Base-by-base conservation (phyloP, 1,140 invertebrate species). In the Drosophila guanche region DNA sequence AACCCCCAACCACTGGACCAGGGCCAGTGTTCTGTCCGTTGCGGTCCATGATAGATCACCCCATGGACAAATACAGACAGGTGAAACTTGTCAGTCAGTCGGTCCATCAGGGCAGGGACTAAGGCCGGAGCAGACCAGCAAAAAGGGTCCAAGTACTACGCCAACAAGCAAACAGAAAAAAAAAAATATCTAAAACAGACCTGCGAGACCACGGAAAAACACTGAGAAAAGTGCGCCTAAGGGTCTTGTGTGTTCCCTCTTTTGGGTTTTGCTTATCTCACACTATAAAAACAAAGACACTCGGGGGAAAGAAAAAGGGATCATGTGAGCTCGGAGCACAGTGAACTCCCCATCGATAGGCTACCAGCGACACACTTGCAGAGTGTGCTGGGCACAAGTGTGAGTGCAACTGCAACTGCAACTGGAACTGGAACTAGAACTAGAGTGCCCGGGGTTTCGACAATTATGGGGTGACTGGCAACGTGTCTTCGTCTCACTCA, bases 351-450 rank as follows among this genome's bases (percentile, higher is more conserved):
- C 16, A 20, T 20, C 80, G 65, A 37, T 12, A 37, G 33, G 33
- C 33, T 37, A 10, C 33, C 33, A 37, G 33, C 62, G 76, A 61
- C 83, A 88, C 83, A 86, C 83, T 86, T 86, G 83, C 74, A 88
- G 83, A 88, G 83, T 88, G 83, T 88, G 83, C 83, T 83, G 56
- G 71, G 83, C 83, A 86, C 83, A 88, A 88, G 83, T 88, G 75
- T 51, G 54, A 42, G 5, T 6, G 5, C 23, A 41, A 40, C 20
- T 25, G 16, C 16, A 2, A 5, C 22, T 37, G 10, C 0, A 22
- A 43, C 20, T 22, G 22, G 1, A 25, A 52, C 20, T 14, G 46
- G 5, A 6, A 2, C 16, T 20, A 20, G 16, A 20, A 20, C 16
- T n/a, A 20, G 16, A 20, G 16, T 20, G 0, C 16, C 16, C 16